Evolutionary conservation across 2,888 invertebrate genomes (phyloP).

Genomic region (Dasypogon diadema): DNA sequence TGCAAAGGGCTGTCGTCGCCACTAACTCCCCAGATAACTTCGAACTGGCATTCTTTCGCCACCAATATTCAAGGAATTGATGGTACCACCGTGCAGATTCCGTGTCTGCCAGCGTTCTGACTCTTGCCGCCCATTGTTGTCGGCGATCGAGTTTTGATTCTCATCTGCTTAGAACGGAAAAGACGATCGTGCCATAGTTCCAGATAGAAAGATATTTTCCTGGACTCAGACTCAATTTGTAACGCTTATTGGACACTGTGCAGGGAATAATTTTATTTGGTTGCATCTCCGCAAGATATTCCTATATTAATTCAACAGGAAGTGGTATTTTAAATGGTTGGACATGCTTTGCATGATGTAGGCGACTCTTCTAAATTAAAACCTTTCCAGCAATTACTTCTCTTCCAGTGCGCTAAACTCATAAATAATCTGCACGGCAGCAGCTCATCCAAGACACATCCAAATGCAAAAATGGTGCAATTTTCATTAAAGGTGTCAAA

Average conservation of each 20-base stretch:
- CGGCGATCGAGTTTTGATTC: slow-evolving; percentile 34
- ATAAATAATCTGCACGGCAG: no score
- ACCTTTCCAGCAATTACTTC: no score
- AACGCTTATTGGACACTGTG: slow-evolving; percentile 2
- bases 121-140: slow-evolving; percentile 48
- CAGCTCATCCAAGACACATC: no score
- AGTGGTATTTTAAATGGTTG: no score
- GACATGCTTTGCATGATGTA: no score
- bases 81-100: slow-evolving; percentile 44
- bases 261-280: not conserved
- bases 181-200: slow-evolving; percentile 4
- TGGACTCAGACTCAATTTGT: slow-evolving; percentile 15
- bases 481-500: no score
- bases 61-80: slow-evolving; percentile 47
- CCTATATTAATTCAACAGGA: no score
- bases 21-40: slow-evolving; percentile 1
- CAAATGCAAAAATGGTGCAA: no score
- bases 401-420: no score
- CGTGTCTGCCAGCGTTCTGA: slow-evolving; percentile 20
- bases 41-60: slow-evolving; percentile 22
- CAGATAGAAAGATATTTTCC: not conserved
- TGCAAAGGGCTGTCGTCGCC: slow-evolving; percentile 30
- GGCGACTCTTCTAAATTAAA: no score
- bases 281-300: no score
- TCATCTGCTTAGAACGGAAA: slow-evolving; percentile 12